phyloP scores from a whole-genome alignment of 2,113 vertebrate species.

The Lampris megalopsis region DNA sequence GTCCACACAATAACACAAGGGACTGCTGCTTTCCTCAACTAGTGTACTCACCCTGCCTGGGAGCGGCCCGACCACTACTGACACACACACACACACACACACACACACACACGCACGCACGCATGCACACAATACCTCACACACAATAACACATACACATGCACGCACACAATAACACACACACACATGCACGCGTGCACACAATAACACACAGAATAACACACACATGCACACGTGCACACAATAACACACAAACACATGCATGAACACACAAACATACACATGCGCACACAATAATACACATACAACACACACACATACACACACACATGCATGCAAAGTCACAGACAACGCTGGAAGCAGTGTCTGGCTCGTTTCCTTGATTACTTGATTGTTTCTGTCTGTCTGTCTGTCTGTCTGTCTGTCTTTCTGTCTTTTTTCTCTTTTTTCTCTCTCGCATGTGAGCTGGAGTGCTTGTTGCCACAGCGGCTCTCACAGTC shows the following conservation, averaged over 20 bases:
- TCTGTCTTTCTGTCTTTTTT: too few relatives aligned
- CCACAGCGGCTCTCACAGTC: too few relatives aligned
- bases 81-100: constrained; percentile 18
- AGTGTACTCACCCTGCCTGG: constrained; percentile 57
- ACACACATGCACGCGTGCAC: constrained; percentile 1
- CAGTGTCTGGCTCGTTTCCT: constrained; percentile 45
- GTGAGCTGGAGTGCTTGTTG: too few relatives aligned
- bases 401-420: constrained; percentile 5
- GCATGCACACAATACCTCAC: constrained; percentile 37
- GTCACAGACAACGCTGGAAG: neutral
- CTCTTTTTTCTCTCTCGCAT: too few relatives aligned
- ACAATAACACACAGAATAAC: neutral
- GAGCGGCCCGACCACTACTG: constrained; percentile 41
- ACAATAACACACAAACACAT: neutral
- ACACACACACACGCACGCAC: constrained; percentile 23
- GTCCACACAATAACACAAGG: neutral
- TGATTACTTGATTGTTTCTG: constrained; percentile 54
- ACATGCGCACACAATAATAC: constrained; percentile 1
- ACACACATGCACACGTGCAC: too few relatives aligned
- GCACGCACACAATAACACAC: constrained; percentile 6
- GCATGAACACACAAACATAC: neutral
- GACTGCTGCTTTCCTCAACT: constrained; percentile 53
- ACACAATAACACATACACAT: constrained; percentile 4
- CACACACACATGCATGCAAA: neutral
- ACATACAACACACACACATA: neutral